phyloP scores from a whole-genome alignment of 1,140 invertebrate genomes.

The Branchinecta lynchi region DNA sequence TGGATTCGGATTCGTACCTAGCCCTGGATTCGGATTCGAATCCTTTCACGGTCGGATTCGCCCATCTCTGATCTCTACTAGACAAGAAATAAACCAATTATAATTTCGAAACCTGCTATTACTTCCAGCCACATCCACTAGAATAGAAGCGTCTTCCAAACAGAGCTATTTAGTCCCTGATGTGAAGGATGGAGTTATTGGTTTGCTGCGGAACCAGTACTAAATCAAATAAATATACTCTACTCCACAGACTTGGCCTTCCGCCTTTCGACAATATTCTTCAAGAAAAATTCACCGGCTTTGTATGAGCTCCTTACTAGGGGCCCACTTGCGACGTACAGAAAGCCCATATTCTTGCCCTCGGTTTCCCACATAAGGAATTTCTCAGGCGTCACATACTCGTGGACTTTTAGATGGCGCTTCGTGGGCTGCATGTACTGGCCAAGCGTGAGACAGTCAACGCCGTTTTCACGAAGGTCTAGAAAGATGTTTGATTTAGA shows the following conservation, averaged over 20 bases:
- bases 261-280: conserved; percentile 47
- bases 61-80: too few species aligned
- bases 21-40: too few species aligned
- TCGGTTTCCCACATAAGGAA: conserved; percentile 77
- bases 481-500: conserved; percentile 22
- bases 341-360: conserved; percentile 76
- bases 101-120: too few species aligned
- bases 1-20: too few species aligned
- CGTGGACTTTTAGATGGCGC: conserved; percentile 69
- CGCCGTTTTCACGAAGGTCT: conserved; percentile 59
- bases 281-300: conserved; percentile 83
- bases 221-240: too few species aligned
- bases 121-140: too few species aligned
- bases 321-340: conserved; percentile 94
- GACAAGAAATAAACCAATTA: too few species aligned
- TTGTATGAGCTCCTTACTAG: conserved; percentile 93
- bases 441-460: conserved; percentile 91
- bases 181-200: too few species aligned
- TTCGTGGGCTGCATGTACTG: conserved; percentile 99
- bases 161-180: too few species aligned
- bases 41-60: too few species aligned
- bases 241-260: not conserved
- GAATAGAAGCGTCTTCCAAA: too few species aligned
- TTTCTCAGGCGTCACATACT: conserved; percentile 93
- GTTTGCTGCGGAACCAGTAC: too few species aligned